Evolutionary conservation across 2,797 vertebrate genomes (phyloP), one percentile per base, ranked within the genome.

Genomic region (Microtus obscurus): DNA sequence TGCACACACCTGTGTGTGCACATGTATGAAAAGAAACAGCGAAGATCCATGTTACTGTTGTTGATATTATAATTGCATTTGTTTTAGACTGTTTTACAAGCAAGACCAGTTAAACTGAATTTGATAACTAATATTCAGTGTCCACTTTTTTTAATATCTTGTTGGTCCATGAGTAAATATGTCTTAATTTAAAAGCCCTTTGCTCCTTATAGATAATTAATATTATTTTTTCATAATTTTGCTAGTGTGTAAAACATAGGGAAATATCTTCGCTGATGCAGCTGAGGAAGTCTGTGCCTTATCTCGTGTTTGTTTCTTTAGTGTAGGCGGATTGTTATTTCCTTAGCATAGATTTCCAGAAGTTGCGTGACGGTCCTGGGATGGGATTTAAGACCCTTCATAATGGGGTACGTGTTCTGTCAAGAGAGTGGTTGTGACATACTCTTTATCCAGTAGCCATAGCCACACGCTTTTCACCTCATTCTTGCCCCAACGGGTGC

Each of bases 141-240:
- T 91, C 45, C 67, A 89, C 81, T 69, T 92, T 69, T 79, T 86
- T 73, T 73, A 53, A 27, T 93, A 45, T 86, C 13, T 93, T 88
- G 81, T 80, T 87, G 89, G 53, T 91, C 48, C 76, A 71, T 67
- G 45, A 80, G 5, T 63, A 10, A 1, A 4, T 87, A 12, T 65
- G 31, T 74, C 73, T 94, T 94, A 80, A 29, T 90, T 96, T 94
- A 71, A 93, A 94, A 93, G 31, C 29, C 6, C 9, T 89, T 77
- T 8, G 23, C 43, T 73, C 11, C 25, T 59, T 65, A 0, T 34
- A 56, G 17, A 27, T 63, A 43, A 65, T 95, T 88, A 89, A 82
- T 69, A 31, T 40, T 76, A 71, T 45, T 82, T 69, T 94, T 74
- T 43, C 45, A 90, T 94, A 77, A 80, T 76, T 93, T 79, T 87